These are phyloP conservation scores for Sturnus vulgaris DNA, from an alignment of 2,113 vertebrate genomes.

Conservation along the genomic window DNA sequence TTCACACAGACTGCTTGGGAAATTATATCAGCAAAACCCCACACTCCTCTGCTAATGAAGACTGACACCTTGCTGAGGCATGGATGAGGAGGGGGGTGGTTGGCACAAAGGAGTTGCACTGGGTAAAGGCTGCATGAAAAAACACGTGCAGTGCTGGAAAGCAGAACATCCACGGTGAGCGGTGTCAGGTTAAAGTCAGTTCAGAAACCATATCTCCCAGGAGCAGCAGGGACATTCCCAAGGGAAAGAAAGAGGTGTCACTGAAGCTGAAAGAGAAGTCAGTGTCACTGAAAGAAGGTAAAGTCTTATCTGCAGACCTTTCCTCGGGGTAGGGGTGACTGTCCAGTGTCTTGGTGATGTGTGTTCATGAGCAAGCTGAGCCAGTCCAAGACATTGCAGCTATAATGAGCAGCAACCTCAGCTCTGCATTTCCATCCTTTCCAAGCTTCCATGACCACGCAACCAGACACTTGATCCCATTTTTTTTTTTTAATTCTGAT, in stretches of 20 bases:
- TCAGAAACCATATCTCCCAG: neutral
- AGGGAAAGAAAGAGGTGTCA: neutral
- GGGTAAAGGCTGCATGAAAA: neutral
- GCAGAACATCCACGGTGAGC: rapidly evolving
- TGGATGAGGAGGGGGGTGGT: neutral
- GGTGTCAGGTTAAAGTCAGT: neutral
- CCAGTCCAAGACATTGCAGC: neutral
- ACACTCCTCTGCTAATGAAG: neutral
- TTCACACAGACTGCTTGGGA: neutral
- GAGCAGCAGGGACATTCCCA: neutral
- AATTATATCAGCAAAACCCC: neutral
- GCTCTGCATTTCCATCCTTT: neutral
- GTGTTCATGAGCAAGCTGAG: neutral
- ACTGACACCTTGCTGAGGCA: neutral
- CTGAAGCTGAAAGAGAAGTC: neutral
- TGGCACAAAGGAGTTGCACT: neutral
- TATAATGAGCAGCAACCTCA: neutral
- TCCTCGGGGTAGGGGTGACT: neutral
- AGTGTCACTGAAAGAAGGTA: neutral
- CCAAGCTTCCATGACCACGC: neutral
- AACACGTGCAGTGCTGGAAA: neutral
- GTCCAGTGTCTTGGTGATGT: neutral
- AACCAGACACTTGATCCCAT: neutral
- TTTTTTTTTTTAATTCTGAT: neutral
- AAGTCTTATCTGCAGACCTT: neutral